Conservation (phyloP, 2,888 invertebrate species). For the Galerucella nymphaeae region DNA sequence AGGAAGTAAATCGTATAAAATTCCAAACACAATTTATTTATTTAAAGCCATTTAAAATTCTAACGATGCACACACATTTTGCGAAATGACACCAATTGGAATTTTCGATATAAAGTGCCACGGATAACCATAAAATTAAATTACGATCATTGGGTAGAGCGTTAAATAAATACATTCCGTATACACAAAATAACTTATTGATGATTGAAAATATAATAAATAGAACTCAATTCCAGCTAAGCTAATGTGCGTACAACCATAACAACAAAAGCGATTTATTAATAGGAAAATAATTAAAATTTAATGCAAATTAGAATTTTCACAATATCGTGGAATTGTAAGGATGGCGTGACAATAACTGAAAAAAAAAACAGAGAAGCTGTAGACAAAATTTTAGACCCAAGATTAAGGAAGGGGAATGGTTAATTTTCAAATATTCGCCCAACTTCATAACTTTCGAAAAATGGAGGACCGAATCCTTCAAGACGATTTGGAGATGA, state of each 20-base stretch:
- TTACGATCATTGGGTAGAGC: neutral
- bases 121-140: neutral
- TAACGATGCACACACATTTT: no score
- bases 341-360: neutral
- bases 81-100: neutral
- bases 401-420: no score
- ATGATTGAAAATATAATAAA: constrained; percentile 9
- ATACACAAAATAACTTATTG: neutral
- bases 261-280: constrained; percentile 2
- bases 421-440: no score
- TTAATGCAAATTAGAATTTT: neutral
- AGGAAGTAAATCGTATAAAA: no score
- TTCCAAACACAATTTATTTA: no score
- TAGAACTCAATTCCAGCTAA: neutral
- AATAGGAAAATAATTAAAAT: constrained; percentile 6
- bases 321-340: neutral
- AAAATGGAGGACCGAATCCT: no score
- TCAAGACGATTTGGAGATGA: no score
- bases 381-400: no score
- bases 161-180: neutral
- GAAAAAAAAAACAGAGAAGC: no score
- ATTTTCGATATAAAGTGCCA: neutral
- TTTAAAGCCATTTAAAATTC: no score
- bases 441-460: no score
- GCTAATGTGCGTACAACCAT: neutral